Evolutionary conservation across 1,140 invertebrate species (phyloP).

Genomic region (Bombus sylvicola): DNA sequence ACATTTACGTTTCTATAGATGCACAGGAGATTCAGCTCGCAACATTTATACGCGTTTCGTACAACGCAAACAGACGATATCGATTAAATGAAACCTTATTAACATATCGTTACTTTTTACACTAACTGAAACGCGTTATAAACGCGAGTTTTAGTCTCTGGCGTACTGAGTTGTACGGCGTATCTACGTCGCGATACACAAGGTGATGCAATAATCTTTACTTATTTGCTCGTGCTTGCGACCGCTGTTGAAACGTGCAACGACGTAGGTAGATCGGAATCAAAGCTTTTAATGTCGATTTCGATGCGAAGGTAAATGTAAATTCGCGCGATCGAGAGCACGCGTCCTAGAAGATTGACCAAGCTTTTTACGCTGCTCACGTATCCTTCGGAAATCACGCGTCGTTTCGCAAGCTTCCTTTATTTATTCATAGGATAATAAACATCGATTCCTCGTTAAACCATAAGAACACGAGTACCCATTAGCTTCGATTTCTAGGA

Average conservation of each 20-base stretch:
- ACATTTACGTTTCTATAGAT: too few species aligned
- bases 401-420: neutral
- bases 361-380: neutral
- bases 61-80: too few species aligned
- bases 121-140: neutral
- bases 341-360: neutral
- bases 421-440: conserved; percentile 5
- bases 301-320: neutral
- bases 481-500: neutral
- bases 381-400: neutral
- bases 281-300: neutral
- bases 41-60: too few species aligned
- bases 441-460: conserved; percentile 9
- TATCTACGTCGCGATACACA: neutral
- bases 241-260: too few species aligned
- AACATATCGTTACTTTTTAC: neutral
- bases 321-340: neutral
- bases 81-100: too few species aligned
- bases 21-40: too few species aligned
- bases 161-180: neutral
- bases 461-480: too few species aligned
- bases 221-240: neutral
- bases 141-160: neutral
- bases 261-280: too few species aligned
- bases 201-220: neutral